These are phyloP conservation scores for Synchiropus splendidus DNA, from an alignment of 2,113 vertebrate genomes.

Conservation along the genomic window DNA sequence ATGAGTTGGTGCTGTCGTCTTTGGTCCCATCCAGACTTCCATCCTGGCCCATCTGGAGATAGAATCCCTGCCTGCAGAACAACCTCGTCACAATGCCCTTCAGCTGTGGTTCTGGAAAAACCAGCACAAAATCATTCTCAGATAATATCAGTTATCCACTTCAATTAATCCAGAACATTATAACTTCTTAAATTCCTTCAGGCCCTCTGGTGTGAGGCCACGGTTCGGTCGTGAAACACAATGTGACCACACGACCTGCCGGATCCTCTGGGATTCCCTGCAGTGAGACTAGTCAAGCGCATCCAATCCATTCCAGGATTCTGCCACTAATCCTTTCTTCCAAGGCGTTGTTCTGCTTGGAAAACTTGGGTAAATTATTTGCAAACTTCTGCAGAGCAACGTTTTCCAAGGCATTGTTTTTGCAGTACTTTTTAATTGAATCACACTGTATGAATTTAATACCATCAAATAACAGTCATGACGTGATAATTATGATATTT, in stretches of 20 bases:
- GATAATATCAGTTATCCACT: neutral
- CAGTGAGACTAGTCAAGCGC: constrained; percentile 35
- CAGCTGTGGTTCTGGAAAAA: constrained; percentile 85
- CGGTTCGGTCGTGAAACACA: constrained; percentile 19
- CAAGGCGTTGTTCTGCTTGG: constrained; percentile 45
- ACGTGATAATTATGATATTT: too few species aligned
- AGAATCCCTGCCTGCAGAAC: constrained; percentile 98
- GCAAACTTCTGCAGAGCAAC: constrained; percentile 19
- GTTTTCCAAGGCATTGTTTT: neutral
- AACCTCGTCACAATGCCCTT: constrained; percentile 99
- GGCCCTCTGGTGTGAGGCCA: neutral
- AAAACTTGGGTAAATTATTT: constrained; percentile 39
- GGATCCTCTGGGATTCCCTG: constrained; percentile 46
- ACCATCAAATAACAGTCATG: too few species aligned
- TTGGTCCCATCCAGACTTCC: constrained; percentile 95
- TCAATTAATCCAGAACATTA: neutral
- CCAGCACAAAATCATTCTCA: neutral
- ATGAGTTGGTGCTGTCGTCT: constrained; percentile 97
- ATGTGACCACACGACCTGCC: constrained; percentile 22
- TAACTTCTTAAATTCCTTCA: too few species aligned
- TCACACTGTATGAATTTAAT: too few species aligned
- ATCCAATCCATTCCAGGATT: constrained; percentile 51
- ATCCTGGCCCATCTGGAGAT: constrained; percentile 98
- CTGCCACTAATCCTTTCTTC: constrained; percentile 45
- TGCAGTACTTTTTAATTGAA: too few species aligned